Evolutionary conservation across 1,140 invertebrate species (phyloP), one percentile per base, ranked within the genome.

Genomic region (Euwallacea similis): DNA sequence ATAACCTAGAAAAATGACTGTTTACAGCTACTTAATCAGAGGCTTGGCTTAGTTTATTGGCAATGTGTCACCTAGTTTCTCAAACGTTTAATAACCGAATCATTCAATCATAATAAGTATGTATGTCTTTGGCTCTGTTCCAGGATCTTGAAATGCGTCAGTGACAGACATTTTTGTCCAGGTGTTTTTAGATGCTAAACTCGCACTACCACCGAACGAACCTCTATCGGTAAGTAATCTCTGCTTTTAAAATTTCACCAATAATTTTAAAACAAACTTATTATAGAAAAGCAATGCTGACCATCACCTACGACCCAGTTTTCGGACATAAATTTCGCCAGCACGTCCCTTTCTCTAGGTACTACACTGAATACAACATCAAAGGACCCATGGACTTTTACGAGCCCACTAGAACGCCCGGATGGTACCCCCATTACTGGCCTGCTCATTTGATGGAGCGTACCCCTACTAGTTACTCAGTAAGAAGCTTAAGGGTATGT

Each of bases 301-400:
- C 66, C 42, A 16, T 69, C 44, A 46, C 53, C 50, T 69, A 73
- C 63, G 72, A 73, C 42, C 72, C 72, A 7, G 41, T 69, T n/a
- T 73, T 64, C 33, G 72, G 72, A 15, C 66, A 69, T 7, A 73
- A 69, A 54, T 73, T 21, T 56, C 65, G 69, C 42, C 67, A 65
- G 16, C 62, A 69, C 33, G 72, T 69, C 8, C 72, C 72, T 0
- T 65, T 16, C 42, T 69, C 66, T 7, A 73, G 69, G 43, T 73
- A 73, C 47, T 73, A 69, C 41, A 42, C 61, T 10, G 72, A 73
- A n/a, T 73, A 73, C 64, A 73, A 73, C 46, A 73, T 69, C 8
- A 46, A 56, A 53, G 72, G 67, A 11, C 72, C 61, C 10, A 41
- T 73, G 54, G 63, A 69, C 21, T 69, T 69, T 66, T 73, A 73